Percentiles rank a stretch among this genome's conserved stretches.
phyloP scores from a whole-genome alignment of 2,797 vertebrate species.

The Lagodon rhomboides region DNA sequence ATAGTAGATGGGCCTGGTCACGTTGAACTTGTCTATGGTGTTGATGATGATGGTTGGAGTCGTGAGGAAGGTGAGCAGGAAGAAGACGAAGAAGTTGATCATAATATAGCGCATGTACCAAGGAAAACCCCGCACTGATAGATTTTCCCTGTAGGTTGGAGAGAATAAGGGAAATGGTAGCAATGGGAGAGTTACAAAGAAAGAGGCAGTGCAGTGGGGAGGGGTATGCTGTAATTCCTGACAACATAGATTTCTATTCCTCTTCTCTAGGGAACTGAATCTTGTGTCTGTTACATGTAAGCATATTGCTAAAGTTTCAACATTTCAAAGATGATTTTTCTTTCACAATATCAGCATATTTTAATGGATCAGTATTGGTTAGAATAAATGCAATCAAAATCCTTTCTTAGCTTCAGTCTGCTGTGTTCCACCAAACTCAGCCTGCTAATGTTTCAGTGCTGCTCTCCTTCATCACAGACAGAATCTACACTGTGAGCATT shows the following conservation, averaged over 20 bases:
- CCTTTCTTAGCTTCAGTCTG: not conserved
- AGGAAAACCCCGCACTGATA: slow-evolving; percentile 86
- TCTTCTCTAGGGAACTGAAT: not conserved
- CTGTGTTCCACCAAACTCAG: not conserved
- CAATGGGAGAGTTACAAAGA: slow-evolving; percentile 19
- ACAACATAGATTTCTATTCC: not conserved
- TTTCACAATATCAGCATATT: not conserved
- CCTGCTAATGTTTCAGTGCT: not conserved
- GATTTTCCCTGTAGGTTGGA: slow-evolving; percentile 88
- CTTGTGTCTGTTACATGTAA: not conserved
- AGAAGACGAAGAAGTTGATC: slow-evolving; percentile 90
- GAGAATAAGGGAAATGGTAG: not conserved
- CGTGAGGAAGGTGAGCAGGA: slow-evolving; percentile 95
- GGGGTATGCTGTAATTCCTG: too few species aligned
- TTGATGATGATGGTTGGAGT: slow-evolving; percentile 95
- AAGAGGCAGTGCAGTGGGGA: not conserved
- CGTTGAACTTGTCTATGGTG: slow-evolving; percentile 96
- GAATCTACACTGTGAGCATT: not conserved
- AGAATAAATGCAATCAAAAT: not conserved
- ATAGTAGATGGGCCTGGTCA: slow-evolving; percentile 93
- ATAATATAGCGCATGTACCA: slow-evolving; percentile 90
- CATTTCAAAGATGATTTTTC: not conserved
- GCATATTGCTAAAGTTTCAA: not conserved
- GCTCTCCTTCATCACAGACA: not conserved
- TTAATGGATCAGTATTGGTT: not conserved